These are phyloP conservation scores for Caenorhabditis sulstoni DNA, from an alignment of 2,888 invertebrate species.

Conservation along the genomic window DNA sequence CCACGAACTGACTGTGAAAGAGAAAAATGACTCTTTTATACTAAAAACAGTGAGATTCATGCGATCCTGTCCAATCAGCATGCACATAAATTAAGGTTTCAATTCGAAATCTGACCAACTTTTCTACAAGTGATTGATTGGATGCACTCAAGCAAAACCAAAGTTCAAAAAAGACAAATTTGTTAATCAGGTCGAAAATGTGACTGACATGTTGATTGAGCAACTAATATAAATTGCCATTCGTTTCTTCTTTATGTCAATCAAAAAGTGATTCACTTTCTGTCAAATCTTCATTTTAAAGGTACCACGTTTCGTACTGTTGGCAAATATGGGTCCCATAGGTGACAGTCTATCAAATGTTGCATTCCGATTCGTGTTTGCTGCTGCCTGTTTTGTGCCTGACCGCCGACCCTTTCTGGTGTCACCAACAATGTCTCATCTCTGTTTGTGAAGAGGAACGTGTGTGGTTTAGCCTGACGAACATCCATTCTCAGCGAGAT, in stretches of 20 bases:
- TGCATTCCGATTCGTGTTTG: not conserved
- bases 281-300: not conserved
- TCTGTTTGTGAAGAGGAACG: not conserved
- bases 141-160: constrained; percentile 5
- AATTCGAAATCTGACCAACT: constrained; percentile 13
- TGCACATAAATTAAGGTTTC: constrained; percentile 48
- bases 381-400: constrained; percentile 1
- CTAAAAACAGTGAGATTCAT: not conserved
- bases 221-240: not conserved
- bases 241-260: not conserved
- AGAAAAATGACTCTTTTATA: not conserved
- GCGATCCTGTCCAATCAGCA: constrained; percentile 29
- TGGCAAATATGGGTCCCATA: too few relatives aligned
- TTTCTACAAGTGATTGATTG: constrained; percentile 17
- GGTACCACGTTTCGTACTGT: too few relatives aligned
- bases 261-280: not conserved
- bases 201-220: constrained; percentile 6
- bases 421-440: constrained; percentile 14
- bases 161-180: constrained; percentile 7
- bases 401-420: not conserved
- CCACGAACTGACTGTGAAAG: constrained; percentile 7
- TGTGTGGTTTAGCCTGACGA: constrained; percentile 9
- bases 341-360: not conserved
- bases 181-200: not conserved
- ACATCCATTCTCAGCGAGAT: constrained; percentile 1